Percentiles rank a stretch among this genome's conserved stretches.
These are phyloP conservation scores for Solen grandis DNA, from an alignment of 1,140 invertebrate genomes.

Conservation along the genomic window DNA sequence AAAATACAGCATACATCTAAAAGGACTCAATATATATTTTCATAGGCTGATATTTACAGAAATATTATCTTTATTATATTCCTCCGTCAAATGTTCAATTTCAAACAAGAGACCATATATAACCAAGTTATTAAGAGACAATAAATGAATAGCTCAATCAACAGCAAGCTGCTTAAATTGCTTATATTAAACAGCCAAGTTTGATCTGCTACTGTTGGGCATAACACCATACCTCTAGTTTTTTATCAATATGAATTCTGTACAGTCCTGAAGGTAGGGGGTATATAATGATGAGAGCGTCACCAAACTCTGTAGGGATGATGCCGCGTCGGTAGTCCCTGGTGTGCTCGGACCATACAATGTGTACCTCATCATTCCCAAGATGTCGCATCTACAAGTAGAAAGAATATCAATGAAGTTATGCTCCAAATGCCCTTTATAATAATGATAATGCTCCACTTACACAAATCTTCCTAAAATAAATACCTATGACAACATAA, in stretches of 20 bases:
- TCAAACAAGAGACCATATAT: too few species aligned
- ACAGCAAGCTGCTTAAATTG: too few species aligned
- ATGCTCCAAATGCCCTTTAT: too few species aligned
- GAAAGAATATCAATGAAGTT: too few species aligned
- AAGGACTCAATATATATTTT: neutral
- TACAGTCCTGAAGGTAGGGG: conserved; percentile 89
- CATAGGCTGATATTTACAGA: neutral
- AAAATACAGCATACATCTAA: neutral
- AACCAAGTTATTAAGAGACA: too few species aligned
- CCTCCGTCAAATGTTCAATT: neutral
- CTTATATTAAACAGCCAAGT: too few species aligned
- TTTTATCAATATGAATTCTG: conserved; percentile 91
- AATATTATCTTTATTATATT: neutral
- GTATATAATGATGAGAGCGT: conserved; percentile 98
- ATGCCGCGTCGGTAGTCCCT: conserved; percentile 97
- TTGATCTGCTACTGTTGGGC: too few species aligned
- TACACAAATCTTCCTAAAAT: neutral
- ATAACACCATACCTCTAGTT: conserved; percentile 94
- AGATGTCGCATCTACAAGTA: conserved; percentile 94
- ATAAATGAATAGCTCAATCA: too few species aligned
- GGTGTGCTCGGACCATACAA: conserved; percentile 99
- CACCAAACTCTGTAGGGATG: conserved; percentile 99
- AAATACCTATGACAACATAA: too few species aligned
- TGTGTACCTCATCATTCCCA: conserved; percentile 99
- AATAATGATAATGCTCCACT: neutral